Percentiles rank a stretch among this genome's conserved stretches.
Evolutionary conservation across 1,140 invertebrate species (phyloP).

Genomic region (Drosophila gunungcola): DNA sequence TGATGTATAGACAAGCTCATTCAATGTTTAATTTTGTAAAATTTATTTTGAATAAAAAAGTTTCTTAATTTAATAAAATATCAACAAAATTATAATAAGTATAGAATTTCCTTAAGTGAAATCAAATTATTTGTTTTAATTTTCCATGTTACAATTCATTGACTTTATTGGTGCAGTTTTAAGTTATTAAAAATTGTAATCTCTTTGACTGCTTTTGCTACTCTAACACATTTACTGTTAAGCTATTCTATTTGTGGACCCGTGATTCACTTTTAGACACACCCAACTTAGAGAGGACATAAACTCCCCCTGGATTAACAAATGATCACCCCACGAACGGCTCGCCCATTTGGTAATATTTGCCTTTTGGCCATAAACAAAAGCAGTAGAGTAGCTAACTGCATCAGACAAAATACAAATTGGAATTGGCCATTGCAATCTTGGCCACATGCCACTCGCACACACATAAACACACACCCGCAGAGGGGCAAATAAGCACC

Average conservation of each 20-base stretch:
- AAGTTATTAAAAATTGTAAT: too few relatives aligned
- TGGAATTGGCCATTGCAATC: constrained; percentile 56
- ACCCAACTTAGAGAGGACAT: neutral
- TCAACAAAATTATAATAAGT: too few relatives aligned
- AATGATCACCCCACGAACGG: constrained; percentile 3
- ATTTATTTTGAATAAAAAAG: too few relatives aligned
- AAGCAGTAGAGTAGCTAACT: constrained; percentile 16
- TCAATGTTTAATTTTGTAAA: too few relatives aligned
- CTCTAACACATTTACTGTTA: neutral
- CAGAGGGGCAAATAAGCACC: constrained; percentile 13
- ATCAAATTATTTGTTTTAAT: too few relatives aligned
- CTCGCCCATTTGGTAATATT: constrained; percentile 28
- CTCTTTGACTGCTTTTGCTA: too few relatives aligned
- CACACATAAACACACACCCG: constrained; percentile 7
- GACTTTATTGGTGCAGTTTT: too few relatives aligned
- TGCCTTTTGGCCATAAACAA: constrained; percentile 43
- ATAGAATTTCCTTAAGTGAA: too few relatives aligned
- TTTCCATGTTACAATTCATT: too few relatives aligned
- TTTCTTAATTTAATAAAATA: too few relatives aligned
- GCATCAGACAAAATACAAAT: constrained; percentile 52
- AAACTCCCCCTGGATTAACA: neutral
- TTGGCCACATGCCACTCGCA: constrained; percentile 53
- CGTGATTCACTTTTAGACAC: constrained; percentile 1
- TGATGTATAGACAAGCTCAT: too few relatives aligned
- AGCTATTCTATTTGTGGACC: neutral